These are phyloP conservation scores for Ectemnius continuus DNA, from an alignment of 2,888 invertebrate genomes.

Conservation along the genomic window DNA sequence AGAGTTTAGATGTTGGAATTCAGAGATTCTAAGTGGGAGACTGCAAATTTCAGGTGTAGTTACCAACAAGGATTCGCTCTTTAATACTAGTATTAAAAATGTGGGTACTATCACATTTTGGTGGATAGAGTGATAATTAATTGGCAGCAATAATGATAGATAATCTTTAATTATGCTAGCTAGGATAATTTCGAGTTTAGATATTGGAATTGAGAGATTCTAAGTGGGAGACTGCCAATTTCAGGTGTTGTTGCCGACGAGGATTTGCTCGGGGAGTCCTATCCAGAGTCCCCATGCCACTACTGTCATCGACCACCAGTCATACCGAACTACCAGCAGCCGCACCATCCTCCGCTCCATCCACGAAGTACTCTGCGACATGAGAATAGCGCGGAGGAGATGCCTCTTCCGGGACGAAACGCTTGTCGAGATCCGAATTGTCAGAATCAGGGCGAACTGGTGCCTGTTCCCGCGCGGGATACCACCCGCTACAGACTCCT, in stretches of 20 bases:
- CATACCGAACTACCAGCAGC: conserved; percentile 12
- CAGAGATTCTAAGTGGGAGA: conserved; percentile 45
- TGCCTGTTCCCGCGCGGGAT: not conserved
- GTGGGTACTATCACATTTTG: too few relatives aligned
- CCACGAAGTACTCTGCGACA: conserved; percentile 44
- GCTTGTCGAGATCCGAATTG: conserved; percentile 51
- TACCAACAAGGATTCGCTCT: conserved; percentile 65
- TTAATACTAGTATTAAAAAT: too few relatives aligned
- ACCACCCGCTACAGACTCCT: conserved; percentile 52
- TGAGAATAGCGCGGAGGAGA: conserved; percentile 66
- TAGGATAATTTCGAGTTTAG: too few relatives aligned
- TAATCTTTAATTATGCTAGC: too few relatives aligned
- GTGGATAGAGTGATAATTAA: too few relatives aligned
- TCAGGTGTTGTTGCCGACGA: conserved; percentile 70
- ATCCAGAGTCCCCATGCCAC: conserved; percentile 42
- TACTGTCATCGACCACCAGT: conserved; percentile 33
- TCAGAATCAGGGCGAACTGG: conserved; percentile 16
- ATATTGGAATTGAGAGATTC: not conserved
- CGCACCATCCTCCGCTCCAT: not conserved
- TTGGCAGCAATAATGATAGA: too few relatives aligned
- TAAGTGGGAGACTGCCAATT: conserved; percentile 58
- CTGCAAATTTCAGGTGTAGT: conserved; percentile 66
- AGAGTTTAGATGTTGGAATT: too few relatives aligned
- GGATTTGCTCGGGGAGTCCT: conserved; percentile 55
- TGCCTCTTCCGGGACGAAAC: conserved; percentile 36